A percentile compares a stretch with the other conserved stretches of the same genome.
Conservation (phyloP, 2,113 vertebrate species). For the Pantherophis guttatus region DNA sequence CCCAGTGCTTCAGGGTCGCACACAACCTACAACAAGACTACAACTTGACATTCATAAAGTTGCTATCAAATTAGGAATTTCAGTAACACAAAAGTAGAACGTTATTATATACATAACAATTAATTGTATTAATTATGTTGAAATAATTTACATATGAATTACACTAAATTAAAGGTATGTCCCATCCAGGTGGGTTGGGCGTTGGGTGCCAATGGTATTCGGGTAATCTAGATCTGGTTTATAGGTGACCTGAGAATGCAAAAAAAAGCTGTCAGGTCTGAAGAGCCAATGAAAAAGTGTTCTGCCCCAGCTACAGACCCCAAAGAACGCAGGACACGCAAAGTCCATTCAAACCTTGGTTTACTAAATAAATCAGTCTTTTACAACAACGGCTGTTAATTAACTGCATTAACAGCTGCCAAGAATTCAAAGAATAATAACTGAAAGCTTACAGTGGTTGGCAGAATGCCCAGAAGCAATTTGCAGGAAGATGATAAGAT, state of each 20-base stretch:
- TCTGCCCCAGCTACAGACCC: no score
- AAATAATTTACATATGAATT: not conserved
- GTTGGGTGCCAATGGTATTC: not conserved
- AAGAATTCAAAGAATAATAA: no score
- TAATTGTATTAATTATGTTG: not conserved
- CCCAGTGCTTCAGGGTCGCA: not conserved
- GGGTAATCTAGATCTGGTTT: not conserved
- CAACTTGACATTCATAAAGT: not conserved
- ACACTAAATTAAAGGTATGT: not conserved
- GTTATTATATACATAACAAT: not conserved
- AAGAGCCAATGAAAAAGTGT: no score
- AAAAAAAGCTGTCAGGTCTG: not conserved
- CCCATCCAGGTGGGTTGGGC: not conserved
- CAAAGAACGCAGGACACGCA: no score
- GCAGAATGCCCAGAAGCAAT: no score
- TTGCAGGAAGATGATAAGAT: no score
- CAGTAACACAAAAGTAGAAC: not conserved
- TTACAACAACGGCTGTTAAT: no score
- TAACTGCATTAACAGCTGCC: no score
- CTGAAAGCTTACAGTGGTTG: no score
- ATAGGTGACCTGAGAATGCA: not conserved
- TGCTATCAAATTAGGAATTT: not conserved
- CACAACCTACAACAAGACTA: not conserved
- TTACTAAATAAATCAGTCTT: no score
- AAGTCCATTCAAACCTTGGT: no score